Conservation (phyloP, 2,113 vertebrate species). For the Rhizomys pruinosus region DNA sequence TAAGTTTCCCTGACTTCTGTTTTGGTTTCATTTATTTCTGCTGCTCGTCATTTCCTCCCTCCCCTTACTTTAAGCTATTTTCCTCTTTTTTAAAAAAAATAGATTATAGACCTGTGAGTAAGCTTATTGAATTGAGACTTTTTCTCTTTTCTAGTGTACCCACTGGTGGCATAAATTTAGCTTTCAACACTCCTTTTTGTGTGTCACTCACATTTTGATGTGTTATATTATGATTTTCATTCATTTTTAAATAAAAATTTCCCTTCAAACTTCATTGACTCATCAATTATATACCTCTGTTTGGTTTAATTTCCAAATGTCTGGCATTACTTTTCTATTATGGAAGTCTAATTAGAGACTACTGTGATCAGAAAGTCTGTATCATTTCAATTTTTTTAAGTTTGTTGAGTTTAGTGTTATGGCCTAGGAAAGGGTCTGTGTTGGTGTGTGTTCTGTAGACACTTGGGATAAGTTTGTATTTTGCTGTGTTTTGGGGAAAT, state of each 20-base stretch:
- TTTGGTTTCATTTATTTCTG: not conserved
- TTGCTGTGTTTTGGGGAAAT: not conserved
- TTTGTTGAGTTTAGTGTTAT: not conserved
- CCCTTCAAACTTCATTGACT: not conserved
- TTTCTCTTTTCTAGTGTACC: not conserved
- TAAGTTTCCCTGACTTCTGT: not conserved
- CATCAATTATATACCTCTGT: not conserved
- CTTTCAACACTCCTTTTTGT: not conserved
- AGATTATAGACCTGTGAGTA: not conserved
- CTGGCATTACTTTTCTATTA: not conserved
- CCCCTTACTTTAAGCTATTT: not conserved
- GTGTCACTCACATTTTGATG: no score
- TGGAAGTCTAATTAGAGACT: not conserved
- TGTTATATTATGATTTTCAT: not conserved
- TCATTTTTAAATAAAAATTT: not conserved
- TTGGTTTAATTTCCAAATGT: not conserved
- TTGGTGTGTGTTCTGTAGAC: not conserved
- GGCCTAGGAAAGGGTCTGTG: not conserved
- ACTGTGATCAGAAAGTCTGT: not conserved
- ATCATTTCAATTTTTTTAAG: not conserved
- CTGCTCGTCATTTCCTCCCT: not conserved
- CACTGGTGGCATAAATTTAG: not conserved
- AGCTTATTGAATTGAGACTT: not conserved
- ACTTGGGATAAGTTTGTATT: not conserved
- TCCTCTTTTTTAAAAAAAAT: not conserved